phyloP scores from a whole-genome alignment of 1,140 invertebrate species.

The Druon quercuslanigerum region DNA sequence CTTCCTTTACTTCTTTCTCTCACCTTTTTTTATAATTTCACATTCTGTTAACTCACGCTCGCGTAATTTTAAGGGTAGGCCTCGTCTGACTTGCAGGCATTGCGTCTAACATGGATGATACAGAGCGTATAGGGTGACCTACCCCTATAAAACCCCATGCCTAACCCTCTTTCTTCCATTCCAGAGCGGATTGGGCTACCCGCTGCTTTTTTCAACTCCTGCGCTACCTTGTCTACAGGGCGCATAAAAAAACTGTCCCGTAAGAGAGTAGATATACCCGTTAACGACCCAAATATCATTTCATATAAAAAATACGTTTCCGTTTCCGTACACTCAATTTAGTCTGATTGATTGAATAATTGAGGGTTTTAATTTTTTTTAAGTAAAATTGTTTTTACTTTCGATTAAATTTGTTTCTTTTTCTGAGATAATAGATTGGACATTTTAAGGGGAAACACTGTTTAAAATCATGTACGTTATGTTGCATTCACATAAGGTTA shows the following conservation, averaged over 20 bases:
- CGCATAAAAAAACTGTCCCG: not conserved
- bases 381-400: too few species aligned
- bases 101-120: constrained; percentile 56
- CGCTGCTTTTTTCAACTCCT: constrained; percentile 53
- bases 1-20: constrained; percentile 47
- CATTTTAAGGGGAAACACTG: too few species aligned
- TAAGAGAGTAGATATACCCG: constrained; percentile 43
- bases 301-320: too few species aligned
- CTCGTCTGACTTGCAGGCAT: constrained; percentile 8
- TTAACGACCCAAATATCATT: constrained; percentile 7
- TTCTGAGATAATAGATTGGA: too few species aligned
- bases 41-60: constrained; percentile 54
- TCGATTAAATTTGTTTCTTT: too few species aligned
- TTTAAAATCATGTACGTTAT: too few species aligned
- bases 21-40: constrained; percentile 40
- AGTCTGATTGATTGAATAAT: too few species aligned
- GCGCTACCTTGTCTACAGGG: not conserved
- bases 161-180: constrained; percentile 62
- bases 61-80: constrained; percentile 51
- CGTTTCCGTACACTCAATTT: too few species aligned
- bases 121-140: constrained; percentile 58
- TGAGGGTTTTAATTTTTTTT: too few species aligned
- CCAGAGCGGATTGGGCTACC: constrained; percentile 53
- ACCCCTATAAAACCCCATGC: constrained; percentile 61
- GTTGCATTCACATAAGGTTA: too few species aligned